Evolutionary conservation across 1,140 invertebrate species (phyloP).

Genomic region (Lepidotrigona ventralis): DNA sequence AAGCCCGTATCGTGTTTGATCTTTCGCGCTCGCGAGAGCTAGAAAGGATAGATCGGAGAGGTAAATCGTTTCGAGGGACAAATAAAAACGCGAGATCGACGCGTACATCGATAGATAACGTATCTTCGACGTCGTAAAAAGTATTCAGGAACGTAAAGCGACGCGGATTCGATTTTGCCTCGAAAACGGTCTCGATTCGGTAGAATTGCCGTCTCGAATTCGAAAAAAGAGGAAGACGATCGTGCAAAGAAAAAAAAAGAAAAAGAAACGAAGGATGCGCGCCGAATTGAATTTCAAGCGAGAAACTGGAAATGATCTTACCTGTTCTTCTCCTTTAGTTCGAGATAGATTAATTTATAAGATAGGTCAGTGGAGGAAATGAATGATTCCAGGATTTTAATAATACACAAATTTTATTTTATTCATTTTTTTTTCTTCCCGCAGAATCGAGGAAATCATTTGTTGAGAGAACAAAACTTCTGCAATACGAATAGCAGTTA

Average conservation of each 20-base stretch:
- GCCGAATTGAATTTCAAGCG: not conserved
- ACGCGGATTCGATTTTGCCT: constrained; percentile 14
- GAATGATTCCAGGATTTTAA: constrained; percentile 51
- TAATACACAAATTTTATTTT: constrained; percentile 77
- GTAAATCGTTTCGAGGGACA: not conserved
- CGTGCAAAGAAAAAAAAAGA: too few relatives aligned
- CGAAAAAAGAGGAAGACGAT: not conserved
- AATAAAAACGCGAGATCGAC: constrained; percentile 30
- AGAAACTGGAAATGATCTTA: not conserved
- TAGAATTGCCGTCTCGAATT: not conserved
- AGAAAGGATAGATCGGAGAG: too few relatives aligned
- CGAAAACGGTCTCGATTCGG: not conserved
- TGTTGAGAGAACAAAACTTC: constrained; percentile 68
- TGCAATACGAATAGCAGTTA: constrained; percentile 67
- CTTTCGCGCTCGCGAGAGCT: not conserved
- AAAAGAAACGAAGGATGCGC: not conserved
- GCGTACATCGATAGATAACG: constrained; percentile 21
- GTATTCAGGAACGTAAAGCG: not conserved
- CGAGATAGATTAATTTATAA: not conserved
- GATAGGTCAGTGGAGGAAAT: not conserved
- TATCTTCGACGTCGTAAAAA: constrained; percentile 21
- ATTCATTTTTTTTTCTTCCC: constrained; percentile 68
- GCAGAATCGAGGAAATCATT: constrained; percentile 69
- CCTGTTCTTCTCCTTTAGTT: not conserved
- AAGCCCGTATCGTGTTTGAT: constrained; percentile 37